These are phyloP conservation scores for Pangasius macronema DNA, from an alignment of 2,797 vertebrate species.

Conservation along the genomic window DNA sequence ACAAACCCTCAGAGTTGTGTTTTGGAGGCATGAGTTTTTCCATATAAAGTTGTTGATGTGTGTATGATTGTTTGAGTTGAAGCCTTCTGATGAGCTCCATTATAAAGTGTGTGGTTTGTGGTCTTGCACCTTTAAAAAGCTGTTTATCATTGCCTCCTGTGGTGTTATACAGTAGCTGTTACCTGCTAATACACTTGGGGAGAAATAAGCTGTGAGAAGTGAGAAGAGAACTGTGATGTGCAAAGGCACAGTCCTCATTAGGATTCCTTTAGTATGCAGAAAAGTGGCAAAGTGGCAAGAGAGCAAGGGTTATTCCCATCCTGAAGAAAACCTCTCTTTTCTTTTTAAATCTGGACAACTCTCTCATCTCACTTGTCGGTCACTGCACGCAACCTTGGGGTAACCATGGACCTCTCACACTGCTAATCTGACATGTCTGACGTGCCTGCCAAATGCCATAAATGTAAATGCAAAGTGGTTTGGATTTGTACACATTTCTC, in stretches of 20 bases:
- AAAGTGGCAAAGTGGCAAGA: background rate
- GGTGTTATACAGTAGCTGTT: background rate
- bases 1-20: background rate
- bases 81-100: background rate
- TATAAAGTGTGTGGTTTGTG: background rate
- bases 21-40: background rate
- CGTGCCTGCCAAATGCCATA: too few species aligned
- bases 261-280: background rate
- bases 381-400: too few species aligned
- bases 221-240: background rate
- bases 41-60: background rate
- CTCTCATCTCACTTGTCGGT: too few species aligned
- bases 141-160: background rate
- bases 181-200: background rate
- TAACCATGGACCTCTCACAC: too few species aligned
- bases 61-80: background rate
- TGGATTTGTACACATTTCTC: background rate
- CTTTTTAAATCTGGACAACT: too few species aligned
- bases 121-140: background rate
- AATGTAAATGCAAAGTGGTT: too few species aligned
- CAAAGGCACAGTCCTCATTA: background rate
- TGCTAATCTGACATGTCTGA: too few species aligned
- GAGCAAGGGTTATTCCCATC: too few species aligned
- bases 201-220: background rate
- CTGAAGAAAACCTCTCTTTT: too few species aligned